phyloP scores from a whole-genome alignment of 2,113 vertebrate genomes.

The Apodemus speciosus region DNA sequence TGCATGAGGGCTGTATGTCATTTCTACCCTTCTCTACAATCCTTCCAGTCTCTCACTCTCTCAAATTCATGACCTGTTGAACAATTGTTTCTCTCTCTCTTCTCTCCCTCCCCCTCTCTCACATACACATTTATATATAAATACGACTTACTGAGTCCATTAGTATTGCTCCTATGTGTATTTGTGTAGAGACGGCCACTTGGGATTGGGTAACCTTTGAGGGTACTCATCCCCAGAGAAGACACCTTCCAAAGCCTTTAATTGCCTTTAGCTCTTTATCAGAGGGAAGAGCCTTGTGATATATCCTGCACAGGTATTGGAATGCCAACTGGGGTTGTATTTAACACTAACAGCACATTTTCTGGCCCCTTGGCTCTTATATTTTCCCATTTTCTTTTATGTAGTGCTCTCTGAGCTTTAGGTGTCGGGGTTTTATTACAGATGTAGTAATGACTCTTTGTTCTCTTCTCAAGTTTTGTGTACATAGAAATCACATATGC shows the following conservation, averaged over 20 bases:
- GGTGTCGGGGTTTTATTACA: background rate
- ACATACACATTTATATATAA: background rate
- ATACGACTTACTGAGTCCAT: background rate
- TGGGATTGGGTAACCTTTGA: background rate
- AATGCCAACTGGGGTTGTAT: background rate
- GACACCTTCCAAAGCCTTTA: background rate
- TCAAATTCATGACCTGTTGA: background rate
- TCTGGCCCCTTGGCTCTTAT: background rate
- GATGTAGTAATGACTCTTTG: background rate
- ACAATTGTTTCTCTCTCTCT: background rate
- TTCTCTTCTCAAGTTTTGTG: background rate
- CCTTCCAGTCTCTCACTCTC: background rate
- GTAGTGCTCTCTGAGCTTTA: background rate
- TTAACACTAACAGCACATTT: background rate
- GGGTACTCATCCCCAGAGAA: background rate
- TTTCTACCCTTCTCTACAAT: background rate
- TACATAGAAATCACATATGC: background rate
- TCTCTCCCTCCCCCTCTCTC: background rate
- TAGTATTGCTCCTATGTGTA: background rate
- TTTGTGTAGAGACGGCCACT: background rate
- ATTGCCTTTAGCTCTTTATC: background rate
- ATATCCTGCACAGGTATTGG: background rate
- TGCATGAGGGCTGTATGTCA: background rate
- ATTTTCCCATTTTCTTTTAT: background rate
- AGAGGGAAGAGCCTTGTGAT: background rate